Base-by-base conservation (phyloP, 2,888 invertebrate species). In the Caenorhabditis macrosperma region DNA sequence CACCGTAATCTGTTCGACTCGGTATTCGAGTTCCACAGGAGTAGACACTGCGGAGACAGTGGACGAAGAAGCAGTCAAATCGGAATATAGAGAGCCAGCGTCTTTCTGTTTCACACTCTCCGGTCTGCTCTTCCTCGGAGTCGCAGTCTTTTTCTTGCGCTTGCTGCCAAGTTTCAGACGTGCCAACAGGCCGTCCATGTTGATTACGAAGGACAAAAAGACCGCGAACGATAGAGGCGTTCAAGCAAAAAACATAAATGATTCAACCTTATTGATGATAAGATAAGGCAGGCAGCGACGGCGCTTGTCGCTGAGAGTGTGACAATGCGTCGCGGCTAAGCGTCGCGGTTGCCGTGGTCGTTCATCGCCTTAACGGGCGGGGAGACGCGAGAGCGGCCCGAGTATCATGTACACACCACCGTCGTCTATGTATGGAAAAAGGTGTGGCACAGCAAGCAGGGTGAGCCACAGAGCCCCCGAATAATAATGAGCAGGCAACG, bases 291-390 rank as follows among this genome's bases (percentile, higher is more conserved):
- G 64, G 35, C 46, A 26, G 67, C 4, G 46, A 15, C 61, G 20
- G 50, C 48, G 50, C 63, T 44, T 44, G 50, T 50, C 28, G 46
- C 48, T 35, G 55, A 35, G 35, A 64, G 35, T 64, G 52, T 52
- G 64, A 66, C 74, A 74, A 74, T 64, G 74, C 74, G 74, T 50
- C 59, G 74, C 74, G 74, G 74, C 64, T 64, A 64, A 35, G 74
- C 74, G 74, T 28, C 38, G 74, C 74, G 74, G 74, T 74, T 74
- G 74, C 64, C 74, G 38, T 74, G 74, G 74, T 74, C 64, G 74
- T 74, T 74, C 74, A 74, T 74, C 64, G 74, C 74, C 74, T 74
- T 74, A 74, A 74, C 74, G 44, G 74, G 74, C 46, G 60, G 60
- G 44, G 60, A 44, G 60, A 44, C 41, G 60, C 28, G 60, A 44